Evolutionary conservation across 2,113 vertebrate genomes (phyloP), one percentile per base, ranked within the genome.

Genomic region (Brachirus orientalis): DNA sequence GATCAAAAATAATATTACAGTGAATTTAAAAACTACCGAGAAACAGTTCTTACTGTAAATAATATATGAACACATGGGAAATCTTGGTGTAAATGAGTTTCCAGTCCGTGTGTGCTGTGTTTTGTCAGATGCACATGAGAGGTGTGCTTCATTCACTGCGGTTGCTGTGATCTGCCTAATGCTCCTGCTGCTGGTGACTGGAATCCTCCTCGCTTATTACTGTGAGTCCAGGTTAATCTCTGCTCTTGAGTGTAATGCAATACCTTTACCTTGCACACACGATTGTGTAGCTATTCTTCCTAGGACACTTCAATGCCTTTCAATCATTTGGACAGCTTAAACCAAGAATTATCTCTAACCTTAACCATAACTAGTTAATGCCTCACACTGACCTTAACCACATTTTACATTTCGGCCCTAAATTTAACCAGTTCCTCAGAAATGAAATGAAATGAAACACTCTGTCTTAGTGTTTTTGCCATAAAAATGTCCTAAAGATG

Each of bases 161-260:
- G 37, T 50, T 3, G 47, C 75, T 36, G 79, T 77, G 8, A 66
- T 85, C 67, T 75, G 28, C 22, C 65, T 88, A 60, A 76, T 92
- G 50, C 37, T 88, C 8, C 72, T 92, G 5, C 36, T 72, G 64
- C 81, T 88, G 69, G 3, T 84, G 51, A 65, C 48, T 18, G 86
- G 65, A 11, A 35, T 88, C 45, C 81, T 91, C 51, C 80, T 89
- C 3, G 84, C 45, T 41, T 90, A 89, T 61, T 91, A 88, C 80
- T 85, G 90, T 89, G 69, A 88, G 87, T 71, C 7, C 36, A 59
- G 17, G 28, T 35, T 44, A 3, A 37, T 28, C 2, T 28, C 28
- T 28, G 28, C 17, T 16, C 28, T 19, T 55, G 28, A 35, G 4
- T 13, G 35, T 10, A 19, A 11, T 20, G 37, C 35, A 14, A 37